phyloP scores from a whole-genome alignment of 2,888 invertebrate genomes.

The Parnassius glacialis region DNA sequence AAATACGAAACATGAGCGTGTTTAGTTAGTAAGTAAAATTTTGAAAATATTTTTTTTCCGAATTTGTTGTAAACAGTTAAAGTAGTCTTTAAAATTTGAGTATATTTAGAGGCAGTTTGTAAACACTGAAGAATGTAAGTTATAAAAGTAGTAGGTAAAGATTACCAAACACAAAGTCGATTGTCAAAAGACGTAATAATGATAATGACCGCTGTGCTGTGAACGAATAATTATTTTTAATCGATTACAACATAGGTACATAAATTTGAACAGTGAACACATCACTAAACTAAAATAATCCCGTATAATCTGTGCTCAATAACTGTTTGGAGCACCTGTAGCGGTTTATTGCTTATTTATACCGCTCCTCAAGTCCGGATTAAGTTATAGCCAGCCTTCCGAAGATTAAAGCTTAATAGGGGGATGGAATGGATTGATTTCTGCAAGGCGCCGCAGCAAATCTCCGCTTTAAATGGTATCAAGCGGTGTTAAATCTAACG shows the following conservation, averaged over 20 bases:
- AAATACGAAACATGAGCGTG: too few relatives aligned
- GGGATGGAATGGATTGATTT: conserved; percentile 74
- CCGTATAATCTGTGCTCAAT: conserved; percentile 52
- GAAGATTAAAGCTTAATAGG: conserved; percentile 78
- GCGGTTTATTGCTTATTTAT: conserved; percentile 79
- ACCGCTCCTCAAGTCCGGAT: conserved; percentile 73
- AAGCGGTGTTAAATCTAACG: conserved; percentile 32
- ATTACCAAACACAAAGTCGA: too few relatives aligned
- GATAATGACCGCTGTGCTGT: too few relatives aligned
- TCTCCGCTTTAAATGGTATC: conserved; percentile 58
- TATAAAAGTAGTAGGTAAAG: too few relatives aligned
- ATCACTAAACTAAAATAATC: conserved; percentile 39
- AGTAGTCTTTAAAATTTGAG: too few relatives aligned
- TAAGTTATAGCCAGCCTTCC: conserved; percentile 76
- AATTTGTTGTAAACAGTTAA: too few relatives aligned
- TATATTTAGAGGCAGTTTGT: too few relatives aligned
- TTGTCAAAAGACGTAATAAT: too few relatives aligned
- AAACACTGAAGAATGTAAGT: too few relatives aligned
- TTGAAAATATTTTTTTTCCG: too few relatives aligned
- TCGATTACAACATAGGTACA: background rate
- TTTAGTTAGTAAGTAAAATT: too few relatives aligned
- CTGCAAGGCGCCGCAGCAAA: conserved; percentile 63
- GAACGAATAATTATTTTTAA: background rate
- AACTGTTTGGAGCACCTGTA: conserved; percentile 68
- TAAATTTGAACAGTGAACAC: background rate